A percentile compares a stretch with the other conserved stretches of the same genome.
Evolutionary conservation across 1,140 invertebrate species (phyloP).

Genomic region (Drosophila arizonae): DNA sequence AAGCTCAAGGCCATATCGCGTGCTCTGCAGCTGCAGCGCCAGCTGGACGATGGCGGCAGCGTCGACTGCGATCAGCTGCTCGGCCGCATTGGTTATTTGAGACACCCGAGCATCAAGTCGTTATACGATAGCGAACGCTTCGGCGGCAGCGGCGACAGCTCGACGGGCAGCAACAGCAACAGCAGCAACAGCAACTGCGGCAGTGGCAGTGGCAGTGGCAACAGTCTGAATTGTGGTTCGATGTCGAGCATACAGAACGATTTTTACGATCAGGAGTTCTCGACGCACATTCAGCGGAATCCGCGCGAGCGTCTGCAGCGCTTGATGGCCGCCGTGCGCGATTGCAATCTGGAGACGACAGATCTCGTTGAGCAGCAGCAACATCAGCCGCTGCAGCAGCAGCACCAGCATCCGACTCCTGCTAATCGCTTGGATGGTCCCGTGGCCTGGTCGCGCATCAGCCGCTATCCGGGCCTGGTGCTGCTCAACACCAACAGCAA

Average conservation of each 20-base stretch:
- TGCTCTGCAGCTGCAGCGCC: conserved; percentile 32
- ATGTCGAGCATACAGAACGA: conserved; percentile 90
- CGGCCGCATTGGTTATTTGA: conserved; percentile 90
- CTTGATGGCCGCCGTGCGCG: conserved; percentile 48
- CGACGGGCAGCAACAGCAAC: background rate
- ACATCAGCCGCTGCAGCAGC: conserved; percentile 1
- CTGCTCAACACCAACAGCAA: conserved; percentile 64
- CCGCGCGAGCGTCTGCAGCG: conserved; percentile 56
- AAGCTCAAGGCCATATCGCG: conserved; percentile 52
- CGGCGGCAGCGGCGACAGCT: conserved; percentile 57
- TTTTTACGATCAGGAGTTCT: conserved; percentile 97
- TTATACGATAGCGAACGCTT: conserved; percentile 68
- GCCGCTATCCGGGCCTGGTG: conserved; percentile 67
- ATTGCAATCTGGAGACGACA: conserved; percentile 63
- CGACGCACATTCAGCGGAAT: conserved; percentile 84
- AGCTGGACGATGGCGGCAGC: conserved; percentile 38
- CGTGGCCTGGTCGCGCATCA: conserved; percentile 49
- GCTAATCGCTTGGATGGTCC: conserved; percentile 30
- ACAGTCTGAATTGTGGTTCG: conserved; percentile 1
- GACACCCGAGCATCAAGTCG: conserved; percentile 84
- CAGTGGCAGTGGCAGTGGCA: too few relatives aligned
- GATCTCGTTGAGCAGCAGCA: conserved; percentile 52
- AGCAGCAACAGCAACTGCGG: background rate
- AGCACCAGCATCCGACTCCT: background rate
- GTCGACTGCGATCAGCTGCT: conserved; percentile 83